Conservation (phyloP, 1,140 invertebrate species). For the Drosophila miranda region DNA sequence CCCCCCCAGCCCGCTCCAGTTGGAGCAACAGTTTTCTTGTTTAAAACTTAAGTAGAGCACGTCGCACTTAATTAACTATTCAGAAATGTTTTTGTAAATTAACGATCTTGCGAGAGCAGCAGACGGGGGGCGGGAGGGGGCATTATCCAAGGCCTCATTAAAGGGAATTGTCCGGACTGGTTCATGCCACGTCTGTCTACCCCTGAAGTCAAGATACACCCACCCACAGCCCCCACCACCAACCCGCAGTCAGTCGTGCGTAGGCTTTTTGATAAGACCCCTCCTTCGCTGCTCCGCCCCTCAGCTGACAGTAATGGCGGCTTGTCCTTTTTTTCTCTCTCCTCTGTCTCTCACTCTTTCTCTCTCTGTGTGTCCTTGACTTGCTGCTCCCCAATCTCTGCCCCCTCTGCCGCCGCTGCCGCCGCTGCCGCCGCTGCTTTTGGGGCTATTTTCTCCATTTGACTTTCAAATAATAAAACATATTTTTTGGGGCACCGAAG, state of each 20-base stretch:
- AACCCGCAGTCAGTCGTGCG: slow-evolving; percentile 37
- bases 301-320: slow-evolving; percentile 23
- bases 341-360: not conserved
- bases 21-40: slow-evolving; percentile 32
- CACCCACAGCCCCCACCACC: not conserved
- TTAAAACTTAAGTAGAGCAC: slow-evolving; percentile 42
- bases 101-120: slow-evolving; percentile 24
- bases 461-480: slow-evolving; percentile 71
- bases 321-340: slow-evolving; percentile 40
- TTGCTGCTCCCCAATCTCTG: slow-evolving; percentile 13
- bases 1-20: too few species aligned
- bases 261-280: slow-evolving; percentile 43
- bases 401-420: not conserved
- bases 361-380: slow-evolving; percentile 49
- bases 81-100: slow-evolving; percentile 62
- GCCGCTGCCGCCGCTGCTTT: slow-evolving; percentile 4
- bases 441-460: slow-evolving; percentile 61
- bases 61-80: slow-evolving; percentile 71
- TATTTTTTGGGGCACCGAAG: slow-evolving; percentile 59
- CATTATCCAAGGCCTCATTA: slow-evolving; percentile 37
- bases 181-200: slow-evolving; percentile 2
- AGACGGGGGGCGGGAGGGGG: slow-evolving; percentile 1
- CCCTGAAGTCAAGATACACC: not conserved
- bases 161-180: slow-evolving; percentile 38
- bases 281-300: slow-evolving; percentile 3